Evolutionary conservation across 2,888 invertebrate species (phyloP).

Genomic region (Nymphalis urticae): DNA sequence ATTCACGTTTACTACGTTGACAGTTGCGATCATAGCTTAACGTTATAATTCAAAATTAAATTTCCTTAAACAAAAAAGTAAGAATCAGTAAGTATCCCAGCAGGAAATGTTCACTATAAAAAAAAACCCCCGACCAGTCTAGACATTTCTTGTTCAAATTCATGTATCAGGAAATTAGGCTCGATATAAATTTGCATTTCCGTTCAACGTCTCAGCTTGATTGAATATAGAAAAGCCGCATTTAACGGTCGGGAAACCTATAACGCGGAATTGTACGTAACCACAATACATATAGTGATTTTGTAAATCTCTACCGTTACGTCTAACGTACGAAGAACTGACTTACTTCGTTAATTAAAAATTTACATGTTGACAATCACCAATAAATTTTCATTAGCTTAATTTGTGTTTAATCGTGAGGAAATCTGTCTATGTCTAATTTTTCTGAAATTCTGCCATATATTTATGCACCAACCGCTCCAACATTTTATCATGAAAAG

Average conservation of each 20-base stretch:
- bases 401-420: no score
- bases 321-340: not conserved
- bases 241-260: slow-evolving; percentile 11
- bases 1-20: not conserved
- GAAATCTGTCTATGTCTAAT: no score
- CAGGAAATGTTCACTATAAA: not conserved
- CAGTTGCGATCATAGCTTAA: no score
- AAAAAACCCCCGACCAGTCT: not conserved
- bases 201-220: slow-evolving; percentile 4
- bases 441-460: no score
- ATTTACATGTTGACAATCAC: no score
- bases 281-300: slow-evolving; percentile 6
- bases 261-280: slow-evolving; percentile 6
- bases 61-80: no score
- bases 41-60: no score
- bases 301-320: not conserved
- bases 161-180: slow-evolving; percentile 1
- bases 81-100: no score
- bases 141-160: not conserved
- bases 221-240: slow-evolving; percentile 14
- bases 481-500: no score
- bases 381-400: no score
- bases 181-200: slow-evolving; percentile 13
- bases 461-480: no score
- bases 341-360: no score